Conservation (phyloP, 2,888 invertebrate species). For the Ennomos erosarius region DNA sequence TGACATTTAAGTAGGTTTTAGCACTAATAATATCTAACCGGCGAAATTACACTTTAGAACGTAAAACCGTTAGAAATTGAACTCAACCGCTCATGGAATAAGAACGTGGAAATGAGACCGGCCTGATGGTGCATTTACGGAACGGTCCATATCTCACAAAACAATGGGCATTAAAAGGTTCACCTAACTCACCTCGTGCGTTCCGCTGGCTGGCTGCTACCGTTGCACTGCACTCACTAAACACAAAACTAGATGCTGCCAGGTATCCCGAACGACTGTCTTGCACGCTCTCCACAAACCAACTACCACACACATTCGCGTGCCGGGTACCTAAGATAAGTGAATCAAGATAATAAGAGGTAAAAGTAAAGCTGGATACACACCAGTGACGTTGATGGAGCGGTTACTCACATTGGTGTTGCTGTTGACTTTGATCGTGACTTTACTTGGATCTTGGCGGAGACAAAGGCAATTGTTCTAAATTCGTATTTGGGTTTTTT, state of each 20-base stretch:
- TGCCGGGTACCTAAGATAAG: constrained; percentile 68
- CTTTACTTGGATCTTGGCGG: constrained; percentile 2
- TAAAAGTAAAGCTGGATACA: constrained; percentile 62
- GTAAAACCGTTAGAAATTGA: constrained; percentile 31
- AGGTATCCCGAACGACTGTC: constrained; percentile 59
- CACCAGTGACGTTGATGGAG: constrained; percentile 51
- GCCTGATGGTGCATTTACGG: constrained; percentile 17
- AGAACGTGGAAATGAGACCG: constrained; percentile 29
- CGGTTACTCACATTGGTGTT: constrained; percentile 22
- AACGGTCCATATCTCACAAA: constrained; percentile 38
- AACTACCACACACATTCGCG: constrained; percentile 63
- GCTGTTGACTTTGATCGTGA: constrained; percentile 11
- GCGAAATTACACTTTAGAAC: constrained; percentile 3
- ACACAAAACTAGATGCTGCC: constrained; percentile 42
- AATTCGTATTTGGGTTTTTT: too few relatives aligned
- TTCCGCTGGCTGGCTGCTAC: constrained; percentile 41
- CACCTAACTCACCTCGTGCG: constrained; percentile 34
- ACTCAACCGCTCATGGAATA: constrained; percentile 29
- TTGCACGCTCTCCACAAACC: constrained; percentile 59
- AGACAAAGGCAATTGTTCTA: not conserved
- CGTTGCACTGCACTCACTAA: constrained; percentile 52
- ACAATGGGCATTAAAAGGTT: constrained; percentile 34
- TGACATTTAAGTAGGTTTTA: constrained; percentile 26
- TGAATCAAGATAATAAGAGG: constrained; percentile 77
- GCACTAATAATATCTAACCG: constrained; percentile 33